These are phyloP conservation scores for Eufriesea mexicana DNA, from an alignment of 1,140 invertebrate genomes.

Conservation along the genomic window DNA sequence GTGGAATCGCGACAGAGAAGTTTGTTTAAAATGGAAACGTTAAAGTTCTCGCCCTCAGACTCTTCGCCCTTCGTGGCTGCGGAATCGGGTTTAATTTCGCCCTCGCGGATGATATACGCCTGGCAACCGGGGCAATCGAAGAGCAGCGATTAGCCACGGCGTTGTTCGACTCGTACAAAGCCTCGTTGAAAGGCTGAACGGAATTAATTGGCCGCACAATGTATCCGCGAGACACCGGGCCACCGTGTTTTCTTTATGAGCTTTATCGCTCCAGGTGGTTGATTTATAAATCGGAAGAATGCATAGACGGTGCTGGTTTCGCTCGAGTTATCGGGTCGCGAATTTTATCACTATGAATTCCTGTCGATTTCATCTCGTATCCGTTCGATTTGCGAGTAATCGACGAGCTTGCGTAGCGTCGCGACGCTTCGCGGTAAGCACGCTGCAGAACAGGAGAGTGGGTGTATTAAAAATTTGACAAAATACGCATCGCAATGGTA, in stretches of 20 bases:
- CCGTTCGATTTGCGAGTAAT: too few species aligned
- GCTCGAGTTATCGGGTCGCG: not conserved
- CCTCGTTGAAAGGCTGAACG: conserved; percentile 9
- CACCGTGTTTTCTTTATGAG: too few species aligned
- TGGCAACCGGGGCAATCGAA: not conserved
- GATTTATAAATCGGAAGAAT: conserved; percentile 24
- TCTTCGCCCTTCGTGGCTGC: too few species aligned
- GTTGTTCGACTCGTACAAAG: not conserved
- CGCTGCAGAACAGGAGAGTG: too few species aligned
- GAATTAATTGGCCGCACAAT: conserved; percentile 1
- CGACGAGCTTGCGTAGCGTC: too few species aligned
- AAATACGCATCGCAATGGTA: too few species aligned
- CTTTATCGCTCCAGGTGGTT: too few species aligned
- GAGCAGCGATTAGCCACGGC: not conserved
- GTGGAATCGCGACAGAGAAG: not conserved
- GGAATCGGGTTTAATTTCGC: not conserved
- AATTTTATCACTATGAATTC: not conserved
- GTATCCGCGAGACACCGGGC: not conserved
- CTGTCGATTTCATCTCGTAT: too few species aligned
- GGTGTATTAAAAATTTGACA: too few species aligned
- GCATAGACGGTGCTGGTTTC: not conserved
- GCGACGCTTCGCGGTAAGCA: too few species aligned
- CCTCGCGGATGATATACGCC: not conserved
- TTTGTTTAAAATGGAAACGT: not conserved
- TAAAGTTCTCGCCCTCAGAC: not conserved